Base-by-base conservation (phyloP, 2,888 invertebrate genomes). In the Acrocyrtus sp. region DNA sequence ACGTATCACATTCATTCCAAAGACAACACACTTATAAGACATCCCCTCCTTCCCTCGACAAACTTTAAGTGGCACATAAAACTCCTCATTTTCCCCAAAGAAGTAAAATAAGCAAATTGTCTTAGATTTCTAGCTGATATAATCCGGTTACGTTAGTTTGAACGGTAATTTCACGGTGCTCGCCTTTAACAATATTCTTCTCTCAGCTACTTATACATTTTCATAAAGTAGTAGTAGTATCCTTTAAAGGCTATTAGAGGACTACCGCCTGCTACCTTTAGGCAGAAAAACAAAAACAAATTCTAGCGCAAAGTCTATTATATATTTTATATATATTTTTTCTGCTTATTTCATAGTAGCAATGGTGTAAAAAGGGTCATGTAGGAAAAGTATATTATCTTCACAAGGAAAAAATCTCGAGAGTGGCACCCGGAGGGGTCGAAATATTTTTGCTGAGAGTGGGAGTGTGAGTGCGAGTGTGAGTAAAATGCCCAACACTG, bases 111-210 rank as follows among this genome's bases (percentile, higher is more conserved):
- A 41, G n/a, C 1, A 39, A 12, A 39, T 54, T 41, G 21, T 41
- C 47, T 27, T 47, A 60, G 15, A 34, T 34, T 27, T 57, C 57
- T 68, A 43, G 34, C 60, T 26, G 50, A 43, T 61, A 61, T 62
- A 70, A 70, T 70, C 69, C 69, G 69, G 69, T 70, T 70, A 70
- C 61, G 62, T 48, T 57, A n/a, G n/a, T 69, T 70, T 61, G 61
- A 67, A 67, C 58, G 29, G 53, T 58, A 53, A 67, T 60, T 67
- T 67, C 60, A 67, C 22, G 67, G 67, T 67, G 67, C 67, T 67
- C 67, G 26, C 48, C 22, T 50, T 22, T 3, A 15, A 34, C 10
- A 34, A 24, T 26, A 50, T 41, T 5, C 27, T 2, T 60, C 15
- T 26, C 21, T 5, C n/a, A 17, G 5, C 17, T 8, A 12, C 45